These are phyloP conservation scores for Sesia bembeciformis DNA, from an alignment of 2,888 invertebrate genomes.

Conservation along the genomic window DNA sequence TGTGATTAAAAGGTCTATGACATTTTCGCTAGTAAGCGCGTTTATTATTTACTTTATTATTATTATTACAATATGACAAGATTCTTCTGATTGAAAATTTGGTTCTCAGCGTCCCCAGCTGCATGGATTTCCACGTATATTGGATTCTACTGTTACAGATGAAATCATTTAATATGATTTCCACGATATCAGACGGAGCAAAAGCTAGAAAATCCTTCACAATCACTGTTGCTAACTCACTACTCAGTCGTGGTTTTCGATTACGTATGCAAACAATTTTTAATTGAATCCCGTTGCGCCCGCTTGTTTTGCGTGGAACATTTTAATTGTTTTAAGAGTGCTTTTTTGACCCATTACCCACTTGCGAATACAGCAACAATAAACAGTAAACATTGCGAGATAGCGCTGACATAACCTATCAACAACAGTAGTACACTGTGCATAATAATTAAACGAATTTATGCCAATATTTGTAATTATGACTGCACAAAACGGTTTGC, in stretches of 20 bases:
- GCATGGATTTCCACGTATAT: no score
- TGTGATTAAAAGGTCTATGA: neutral
- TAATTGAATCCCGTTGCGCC: conserved; percentile 28
- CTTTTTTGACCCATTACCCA: conserved; percentile 28
- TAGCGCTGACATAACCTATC: neutral
- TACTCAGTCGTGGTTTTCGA: conserved; percentile 28
- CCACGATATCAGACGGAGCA: no score
- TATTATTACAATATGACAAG: no score
- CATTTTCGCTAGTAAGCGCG: neutral
- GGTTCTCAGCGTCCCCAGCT: no score
- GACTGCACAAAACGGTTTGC: conserved; percentile 31
- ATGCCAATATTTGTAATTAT: neutral
- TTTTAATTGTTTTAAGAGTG: conserved; percentile 24
- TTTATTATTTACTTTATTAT: no score
- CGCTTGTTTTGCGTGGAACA: conserved; percentile 8
- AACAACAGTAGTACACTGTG: neutral
- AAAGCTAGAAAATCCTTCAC: no score
- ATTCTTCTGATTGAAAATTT: no score
- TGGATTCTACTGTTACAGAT: no score
- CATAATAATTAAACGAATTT: neutral
- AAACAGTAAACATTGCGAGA: neutral
- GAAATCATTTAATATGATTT: no score
- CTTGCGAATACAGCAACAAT: neutral
- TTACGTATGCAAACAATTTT: conserved; percentile 36
- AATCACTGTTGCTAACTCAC: neutral